Evolutionary conservation across 2,113 vertebrate species (phyloP).

Genomic region (Rattus rattus): DNA sequence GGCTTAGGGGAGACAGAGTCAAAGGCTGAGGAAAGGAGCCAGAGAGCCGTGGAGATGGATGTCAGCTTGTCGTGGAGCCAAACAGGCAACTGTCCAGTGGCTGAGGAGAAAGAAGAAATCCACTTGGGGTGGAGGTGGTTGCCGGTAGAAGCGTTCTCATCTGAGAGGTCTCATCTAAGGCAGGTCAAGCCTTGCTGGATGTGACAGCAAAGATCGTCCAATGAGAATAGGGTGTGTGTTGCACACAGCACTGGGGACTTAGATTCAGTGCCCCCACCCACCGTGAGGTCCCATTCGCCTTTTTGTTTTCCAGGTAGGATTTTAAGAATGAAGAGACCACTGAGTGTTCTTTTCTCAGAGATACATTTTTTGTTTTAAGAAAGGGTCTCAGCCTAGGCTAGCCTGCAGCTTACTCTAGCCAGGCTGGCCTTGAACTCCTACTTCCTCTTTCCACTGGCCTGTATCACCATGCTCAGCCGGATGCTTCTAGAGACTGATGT

Average conservation of each 20-base stretch:
- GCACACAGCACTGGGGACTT: not conserved
- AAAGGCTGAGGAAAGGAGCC: not conserved
- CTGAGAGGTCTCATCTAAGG: no score
- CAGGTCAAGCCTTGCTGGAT: not conserved
- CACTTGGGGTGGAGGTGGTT: no score
- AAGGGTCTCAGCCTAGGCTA: not conserved
- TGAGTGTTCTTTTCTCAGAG: not conserved
- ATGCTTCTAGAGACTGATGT: conserved; percentile 27
- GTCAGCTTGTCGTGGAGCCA: accelerated
- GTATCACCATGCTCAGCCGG: not conserved
- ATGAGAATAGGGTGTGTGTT: not conserved
- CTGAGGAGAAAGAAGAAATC: not conserved
- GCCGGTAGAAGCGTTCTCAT: not conserved
- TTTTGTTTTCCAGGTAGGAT: not conserved
- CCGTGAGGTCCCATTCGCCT: not conserved
- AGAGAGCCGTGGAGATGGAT: not conserved
- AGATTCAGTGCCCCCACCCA: not conserved
- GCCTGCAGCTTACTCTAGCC: not conserved
- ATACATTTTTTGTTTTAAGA: not conserved
- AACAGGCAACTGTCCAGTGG: not conserved
- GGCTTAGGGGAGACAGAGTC: not conserved
- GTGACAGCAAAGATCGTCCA: not conserved
- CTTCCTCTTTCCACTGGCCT: not conserved
- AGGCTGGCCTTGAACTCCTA: not conserved
- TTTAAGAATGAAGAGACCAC: not conserved